Base-by-base conservation (phyloP, 2,113 vertebrate species). In the Clarias magur region DNA sequence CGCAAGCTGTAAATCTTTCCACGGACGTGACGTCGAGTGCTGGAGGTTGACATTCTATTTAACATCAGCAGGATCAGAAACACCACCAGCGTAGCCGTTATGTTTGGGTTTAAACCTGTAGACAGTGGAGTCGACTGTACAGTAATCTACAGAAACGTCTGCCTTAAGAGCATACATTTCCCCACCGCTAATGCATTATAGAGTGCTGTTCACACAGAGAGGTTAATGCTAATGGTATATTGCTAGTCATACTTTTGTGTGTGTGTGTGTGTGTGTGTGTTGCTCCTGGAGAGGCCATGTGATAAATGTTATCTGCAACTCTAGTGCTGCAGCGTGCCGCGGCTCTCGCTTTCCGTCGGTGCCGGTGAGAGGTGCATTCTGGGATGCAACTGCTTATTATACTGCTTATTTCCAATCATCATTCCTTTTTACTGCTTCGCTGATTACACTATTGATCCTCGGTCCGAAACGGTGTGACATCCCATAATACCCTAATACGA, bases 331-430 rank as follows among this genome's bases (percentile, higher is more conserved):
- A 57, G 60, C 76, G 54, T 54, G 73, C 75, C 65, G 21, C 62
- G n/a, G 42, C n/a, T 72, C 81, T 80, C 30, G n/a, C 60, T 79
- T 78, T 73, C 73, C 80, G 84, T 63, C 57, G 80, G 88, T 53
- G 67, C 79, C 78, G 85, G 86, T 78, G 81, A 83, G 82, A 86
- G 88, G 80, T 86, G 78, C 60, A 84, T 79, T 87, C 79, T 85
- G 70, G 67, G 82, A 85, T 89, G 89, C 82, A 81, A 91, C 78
- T 82, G 42, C 73, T 76, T 76, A 76, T 76, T 76, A 76, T 25
- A 76, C 73, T 25, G 53, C 42, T 53, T 38, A 38, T 76, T 75
- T 53, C 42, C 72, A 75, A 48, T 75, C 72, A 48, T 75, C 21
- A 2, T 59, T 84, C 75, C 30, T 38, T 79, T 48, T 67, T 1